A percentile compares a stretch with the other conserved stretches of the same genome.
Conservation (phyloP, 2,113 vertebrate species). For the Apaloderma vittatum region DNA sequence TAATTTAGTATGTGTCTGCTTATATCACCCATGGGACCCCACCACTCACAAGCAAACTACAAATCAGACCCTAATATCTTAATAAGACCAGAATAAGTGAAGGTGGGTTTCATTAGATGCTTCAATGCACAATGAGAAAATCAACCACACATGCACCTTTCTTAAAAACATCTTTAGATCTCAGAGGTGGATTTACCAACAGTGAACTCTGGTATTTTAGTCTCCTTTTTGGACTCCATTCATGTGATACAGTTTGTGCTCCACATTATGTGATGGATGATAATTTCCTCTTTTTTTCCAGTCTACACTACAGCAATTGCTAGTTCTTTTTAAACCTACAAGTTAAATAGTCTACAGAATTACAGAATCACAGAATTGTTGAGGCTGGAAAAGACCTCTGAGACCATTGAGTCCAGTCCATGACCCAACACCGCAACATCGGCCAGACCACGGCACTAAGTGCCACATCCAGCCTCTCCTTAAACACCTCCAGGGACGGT, state of each 20-base stretch:
- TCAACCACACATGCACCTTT: background rate
- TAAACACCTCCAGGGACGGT: too few relatives aligned
- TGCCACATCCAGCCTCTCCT: too few relatives aligned
- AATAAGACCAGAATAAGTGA: background rate
- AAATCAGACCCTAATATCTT: background rate
- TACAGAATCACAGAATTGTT: too few relatives aligned
- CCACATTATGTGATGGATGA: background rate
- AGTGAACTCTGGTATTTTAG: background rate
- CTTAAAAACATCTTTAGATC: background rate
- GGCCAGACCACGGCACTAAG: too few relatives aligned
- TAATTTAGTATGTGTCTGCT: background rate
- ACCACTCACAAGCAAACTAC: background rate
- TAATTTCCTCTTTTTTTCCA: background rate
- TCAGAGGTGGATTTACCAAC: background rate
- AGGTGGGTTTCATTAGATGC: background rate
- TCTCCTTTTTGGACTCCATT: background rate
- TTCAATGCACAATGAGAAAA: background rate
- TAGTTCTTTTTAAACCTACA: background rate
- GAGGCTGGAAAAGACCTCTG: too few relatives aligned
- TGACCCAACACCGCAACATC: too few relatives aligned
- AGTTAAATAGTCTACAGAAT: background rate
- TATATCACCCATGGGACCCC: background rate
- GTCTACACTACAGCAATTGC: background rate
- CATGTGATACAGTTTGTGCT: background rate
- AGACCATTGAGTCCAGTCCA: too few relatives aligned